These are phyloP conservation scores for Thera britannica DNA, from an alignment of 2,888 invertebrate genomes.

Conservation along the genomic window DNA sequence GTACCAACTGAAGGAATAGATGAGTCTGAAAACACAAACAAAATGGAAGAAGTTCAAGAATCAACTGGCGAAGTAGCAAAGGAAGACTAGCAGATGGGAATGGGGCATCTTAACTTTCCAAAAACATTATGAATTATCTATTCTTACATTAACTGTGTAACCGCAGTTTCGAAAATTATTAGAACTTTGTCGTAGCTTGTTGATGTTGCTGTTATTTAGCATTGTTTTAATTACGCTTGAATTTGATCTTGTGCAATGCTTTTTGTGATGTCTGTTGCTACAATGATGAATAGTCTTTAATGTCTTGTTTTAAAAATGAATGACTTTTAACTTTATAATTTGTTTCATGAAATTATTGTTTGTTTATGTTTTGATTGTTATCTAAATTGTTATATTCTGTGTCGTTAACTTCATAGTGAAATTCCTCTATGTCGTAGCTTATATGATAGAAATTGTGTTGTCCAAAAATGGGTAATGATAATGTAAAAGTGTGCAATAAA, in stretches of 20 bases:
- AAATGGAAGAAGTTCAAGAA: slow-evolving; percentile 23
- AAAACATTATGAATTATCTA: not conserved
- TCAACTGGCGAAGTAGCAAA: slow-evolving; percentile 1
- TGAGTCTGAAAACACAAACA: slow-evolving; percentile 13
- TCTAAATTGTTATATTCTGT: not conserved
- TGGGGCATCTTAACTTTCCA: slow-evolving; percentile 3
- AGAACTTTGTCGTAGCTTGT: slow-evolving; percentile 21
- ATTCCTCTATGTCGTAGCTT: slow-evolving; percentile 21
- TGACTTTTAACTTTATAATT: not conserved
- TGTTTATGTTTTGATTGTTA: not conserved
- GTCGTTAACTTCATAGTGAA: not conserved
- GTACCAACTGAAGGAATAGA: slow-evolving; percentile 16
- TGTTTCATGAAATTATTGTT: slow-evolving; percentile 2
- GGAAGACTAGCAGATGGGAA: slow-evolving; percentile 2
- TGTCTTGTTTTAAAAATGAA: not conserved
- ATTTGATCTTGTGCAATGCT: slow-evolving; percentile 31
- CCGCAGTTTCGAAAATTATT: slow-evolving; percentile 16
- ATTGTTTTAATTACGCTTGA: not conserved
- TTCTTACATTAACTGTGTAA: slow-evolving; percentile 1
- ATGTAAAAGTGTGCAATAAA: slow-evolving; percentile 64
- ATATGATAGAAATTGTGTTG: slow-evolving; percentile 23
- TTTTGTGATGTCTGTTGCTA: slow-evolving; percentile 32
- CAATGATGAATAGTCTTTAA: not conserved
- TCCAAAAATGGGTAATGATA: slow-evolving; percentile 68
- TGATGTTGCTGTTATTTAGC: not conserved